Evolutionary conservation across 1,140 invertebrate genomes (phyloP).

Genomic region (Bombyx mori): ASM3026992v2 NC_085118.1:11391001-11391500

Average conservation of each 20-base stretch:
- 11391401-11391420: slow-evolving; percentile 97
- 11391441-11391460: slow-evolving; percentile 92
- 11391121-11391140: slow-evolving; percentile 80
- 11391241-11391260: slow-evolving; percentile 93
- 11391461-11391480: slow-evolving; percentile 95
- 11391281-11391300: slow-evolving; percentile 84
- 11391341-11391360: slow-evolving; percentile 92
- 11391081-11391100: slow-evolving; percentile 85
- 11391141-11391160: slow-evolving; percentile 92
- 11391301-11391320: slow-evolving; percentile 92
- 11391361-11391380: slow-evolving; percentile 97
- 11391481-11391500: slow-evolving; percentile 97
- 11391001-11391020: slow-evolving; percentile 86
- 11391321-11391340: slow-evolving; percentile 84
- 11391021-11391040: slow-evolving; percentile 91
- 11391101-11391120: slow-evolving; percentile 76
- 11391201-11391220: slow-evolving; percentile 98
- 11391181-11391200: slow-evolving; percentile 99
- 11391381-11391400: slow-evolving; percentile 99
- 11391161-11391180: slow-evolving; percentile 97
- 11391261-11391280: slow-evolving; percentile 93
- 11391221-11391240: slow-evolving; percentile 99
- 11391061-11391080: slow-evolving; percentile 96
- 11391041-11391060: slow-evolving; percentile 97
- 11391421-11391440: slow-evolving; percentile 95